These are phyloP conservation scores for Cheilosia urbana DNA, from an alignment of 2,888 invertebrate genomes.

Conservation along the genomic window DNA sequence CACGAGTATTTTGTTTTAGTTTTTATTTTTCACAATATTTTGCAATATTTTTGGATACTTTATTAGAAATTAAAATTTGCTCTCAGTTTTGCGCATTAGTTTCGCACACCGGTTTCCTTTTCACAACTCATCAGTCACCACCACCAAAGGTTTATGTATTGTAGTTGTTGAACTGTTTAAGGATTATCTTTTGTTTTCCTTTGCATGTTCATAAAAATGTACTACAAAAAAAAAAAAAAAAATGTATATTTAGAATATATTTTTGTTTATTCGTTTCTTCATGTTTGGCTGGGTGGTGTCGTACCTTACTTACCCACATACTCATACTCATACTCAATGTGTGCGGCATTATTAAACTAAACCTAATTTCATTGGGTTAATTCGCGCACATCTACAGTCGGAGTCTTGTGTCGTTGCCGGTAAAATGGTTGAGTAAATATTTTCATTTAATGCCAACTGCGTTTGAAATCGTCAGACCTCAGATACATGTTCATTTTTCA, in stretches of 20 bases:
- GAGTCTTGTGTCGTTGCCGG: constrained; percentile 9
- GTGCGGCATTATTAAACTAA: constrained; percentile 14
- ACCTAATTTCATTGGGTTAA: constrained; percentile 48
- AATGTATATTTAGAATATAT: constrained; percentile 30
- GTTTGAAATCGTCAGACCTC: constrained; percentile 30
- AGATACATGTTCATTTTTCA: constrained; percentile 12
- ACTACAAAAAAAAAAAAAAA: background rate
- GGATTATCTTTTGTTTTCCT: constrained; percentile 36
- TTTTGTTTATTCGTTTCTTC: constrained; percentile 10
- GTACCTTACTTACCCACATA: background rate
- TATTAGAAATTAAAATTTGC: constrained; percentile 16
- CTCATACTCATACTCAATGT: no score
- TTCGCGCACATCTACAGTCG: background rate
- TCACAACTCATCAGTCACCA: background rate
- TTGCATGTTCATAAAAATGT: constrained; percentile 3
- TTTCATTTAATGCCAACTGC: constrained; percentile 70
- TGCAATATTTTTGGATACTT: background rate
- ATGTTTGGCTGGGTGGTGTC: background rate
- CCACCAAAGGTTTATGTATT: background rate
- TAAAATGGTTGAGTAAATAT: constrained; percentile 43
- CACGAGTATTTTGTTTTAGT: constrained; percentile 10
- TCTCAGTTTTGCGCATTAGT: constrained; percentile 55
- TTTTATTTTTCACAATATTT: background rate
- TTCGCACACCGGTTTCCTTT: background rate
- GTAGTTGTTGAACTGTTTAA: constrained; percentile 14